Evolutionary conservation across 1,140 invertebrate species (phyloP), one percentile per base, ranked within the genome.

Genomic region (Drusus annulatus): DNA sequence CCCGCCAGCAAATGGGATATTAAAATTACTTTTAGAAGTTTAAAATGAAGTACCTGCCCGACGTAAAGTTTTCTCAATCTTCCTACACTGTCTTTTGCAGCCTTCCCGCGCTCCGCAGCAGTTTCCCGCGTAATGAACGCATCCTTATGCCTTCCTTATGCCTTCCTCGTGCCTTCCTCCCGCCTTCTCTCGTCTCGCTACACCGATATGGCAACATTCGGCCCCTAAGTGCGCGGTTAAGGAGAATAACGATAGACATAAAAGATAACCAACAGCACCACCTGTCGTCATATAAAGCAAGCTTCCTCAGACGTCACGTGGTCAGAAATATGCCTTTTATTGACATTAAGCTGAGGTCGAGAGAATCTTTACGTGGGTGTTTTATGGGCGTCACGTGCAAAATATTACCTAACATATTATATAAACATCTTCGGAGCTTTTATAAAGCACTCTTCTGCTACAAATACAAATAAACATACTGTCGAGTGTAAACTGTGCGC

Each of bases 211-310:
- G 60, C 62, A 65, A 65, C 31, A 65, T 65, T 65, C 31, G 17
- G 15, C 5, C 17, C 76, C 36, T 52, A 65, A 78, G 13, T 78
- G 76, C 58, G 50, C 63, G 63, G 76, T 78, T 65, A 78, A 78
- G 65, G 45, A 62, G 23, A 65, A 63, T 78, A 78, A 78, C 76
- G 76, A 78, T 25, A 36, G 76, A 31, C 58, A 78, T 65, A 78
- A 78, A 78, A 28, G 76, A 52, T 52, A 71, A 71, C 68, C 68
- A 28, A 25, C 19, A 54, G 51, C 68, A 50, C 68, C 68, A 71
- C 50, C 68, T 71, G 68, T 51, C 68, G 68, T 51, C 68, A 52
- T 25, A 23, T 50, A 21, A 51, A 17, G 45, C 17, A 54, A 71
- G 17, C 36, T 19, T 19, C 17, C 62, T 28, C 25, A 25, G 21